A percentile compares a stretch with the other conserved stretches of the same genome.
Evolutionary conservation across 2,113 vertebrate genomes (phyloP).

Genomic region (Corvus moneduloides): DNA sequence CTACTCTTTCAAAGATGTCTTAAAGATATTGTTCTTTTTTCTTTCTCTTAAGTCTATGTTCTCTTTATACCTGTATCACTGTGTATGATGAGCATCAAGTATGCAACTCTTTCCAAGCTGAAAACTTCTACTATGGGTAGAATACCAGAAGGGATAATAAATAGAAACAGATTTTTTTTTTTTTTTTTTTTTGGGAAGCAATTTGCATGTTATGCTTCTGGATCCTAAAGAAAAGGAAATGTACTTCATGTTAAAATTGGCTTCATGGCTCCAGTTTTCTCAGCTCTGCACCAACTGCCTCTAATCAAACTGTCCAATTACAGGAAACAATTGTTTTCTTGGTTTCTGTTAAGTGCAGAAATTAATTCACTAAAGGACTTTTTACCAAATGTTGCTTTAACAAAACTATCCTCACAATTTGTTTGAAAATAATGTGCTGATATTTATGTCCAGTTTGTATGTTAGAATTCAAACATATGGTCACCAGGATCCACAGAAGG

Average conservation of each 20-base stretch:
- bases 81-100: not conserved
- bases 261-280: constrained; percentile 63
- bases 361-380: constrained; percentile 65
- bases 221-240: constrained; percentile 64
- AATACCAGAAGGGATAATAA: constrained; percentile 50
- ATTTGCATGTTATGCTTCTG: constrained; percentile 65
- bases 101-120: not conserved
- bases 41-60: not conserved
- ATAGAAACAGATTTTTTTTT: constrained; percentile 20
- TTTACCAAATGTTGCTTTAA: constrained; percentile 64
- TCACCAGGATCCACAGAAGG: not conserved
- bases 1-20: not conserved
- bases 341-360: constrained; percentile 74
- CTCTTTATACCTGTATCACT: not conserved
- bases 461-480: constrained; percentile 2
- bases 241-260: constrained; percentile 69
- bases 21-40: not conserved
- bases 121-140: constrained; percentile 22
- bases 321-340: constrained; percentile 79
- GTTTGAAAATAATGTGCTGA: constrained; percentile 7
- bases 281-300: constrained; percentile 74
- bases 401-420: constrained; percentile 30
- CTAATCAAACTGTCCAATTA: constrained; percentile 81
- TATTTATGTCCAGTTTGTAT: constrained; percentile 4
- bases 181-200: not conserved